These are phyloP conservation scores for Bubo bubo DNA, from an alignment of 2,113 vertebrate genomes.

Conservation along the genomic window DNA sequence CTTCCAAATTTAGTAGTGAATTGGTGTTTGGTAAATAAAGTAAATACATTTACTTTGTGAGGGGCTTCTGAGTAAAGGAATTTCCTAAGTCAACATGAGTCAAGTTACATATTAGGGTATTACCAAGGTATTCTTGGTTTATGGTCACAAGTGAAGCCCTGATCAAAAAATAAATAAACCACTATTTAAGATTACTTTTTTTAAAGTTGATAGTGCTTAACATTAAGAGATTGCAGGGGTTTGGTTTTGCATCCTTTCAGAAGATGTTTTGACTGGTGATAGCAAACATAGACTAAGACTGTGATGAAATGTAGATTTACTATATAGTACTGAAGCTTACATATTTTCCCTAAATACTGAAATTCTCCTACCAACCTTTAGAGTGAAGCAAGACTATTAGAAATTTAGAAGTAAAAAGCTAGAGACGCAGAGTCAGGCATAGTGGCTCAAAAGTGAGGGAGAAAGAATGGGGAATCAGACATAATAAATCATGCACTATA, in stretches of 20 bases:
- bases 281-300: not conserved
- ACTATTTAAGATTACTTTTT: not conserved
- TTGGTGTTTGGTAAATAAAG: not conserved
- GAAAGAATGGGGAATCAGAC: not conserved
- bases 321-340: not conserved
- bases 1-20: not conserved
- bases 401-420: constrained; percentile 26
- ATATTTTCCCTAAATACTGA: not conserved
- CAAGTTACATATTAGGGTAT: not conserved
- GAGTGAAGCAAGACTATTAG: not conserved
- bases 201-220: not conserved
- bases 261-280: not conserved
- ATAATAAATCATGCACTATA: constrained; percentile 53
- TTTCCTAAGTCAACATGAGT: not conserved
- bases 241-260: not conserved
- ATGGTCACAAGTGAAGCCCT: not conserved
- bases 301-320: not conserved
- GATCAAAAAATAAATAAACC: not conserved
- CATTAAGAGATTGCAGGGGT: not conserved
- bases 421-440: not conserved
- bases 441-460: not conserved
- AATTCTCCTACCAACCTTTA: not conserved
- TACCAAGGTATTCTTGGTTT: not conserved
- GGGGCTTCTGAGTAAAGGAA: not conserved
- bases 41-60: not conserved